These are phyloP conservation scores for Fringilla coelebs DNA, from an alignment of 2,797 vertebrate genomes.

Conservation along the genomic window DNA sequence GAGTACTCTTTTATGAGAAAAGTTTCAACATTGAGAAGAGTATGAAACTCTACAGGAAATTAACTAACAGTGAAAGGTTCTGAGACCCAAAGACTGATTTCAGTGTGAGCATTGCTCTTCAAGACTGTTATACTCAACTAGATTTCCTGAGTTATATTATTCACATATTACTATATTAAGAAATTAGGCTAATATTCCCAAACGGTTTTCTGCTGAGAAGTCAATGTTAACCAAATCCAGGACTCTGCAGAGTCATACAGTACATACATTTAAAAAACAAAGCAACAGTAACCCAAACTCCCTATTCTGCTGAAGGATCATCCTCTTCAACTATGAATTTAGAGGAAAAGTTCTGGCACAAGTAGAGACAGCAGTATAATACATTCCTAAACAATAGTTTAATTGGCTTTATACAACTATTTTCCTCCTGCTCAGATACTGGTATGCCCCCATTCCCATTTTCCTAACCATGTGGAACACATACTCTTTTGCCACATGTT, in stretches of 20 bases:
- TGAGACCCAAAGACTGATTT: not conserved
- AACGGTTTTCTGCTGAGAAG: not conserved
- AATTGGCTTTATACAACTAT: not conserved
- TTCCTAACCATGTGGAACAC: conserved; percentile 49
- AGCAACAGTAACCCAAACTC: not conserved
- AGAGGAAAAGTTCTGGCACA: not conserved
- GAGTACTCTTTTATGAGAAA: not conserved
- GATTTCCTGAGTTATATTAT: not conserved
- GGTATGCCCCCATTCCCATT: not conserved
- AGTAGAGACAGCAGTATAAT: conserved; percentile 6
- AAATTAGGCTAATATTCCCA: not conserved
- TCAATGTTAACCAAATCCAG: not conserved
- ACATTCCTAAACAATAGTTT: not conserved
- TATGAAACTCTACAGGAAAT: not conserved
- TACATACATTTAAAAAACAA: not conserved
- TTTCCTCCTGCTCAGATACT: not conserved
- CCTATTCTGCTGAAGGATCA: not conserved
- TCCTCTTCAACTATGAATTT: not conserved
- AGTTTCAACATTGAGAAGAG: not conserved
- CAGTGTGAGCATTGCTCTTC: not conserved
- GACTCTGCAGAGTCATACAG: not conserved
- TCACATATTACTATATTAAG: not conserved
- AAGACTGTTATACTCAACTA: not conserved
- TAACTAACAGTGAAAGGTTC: not conserved
- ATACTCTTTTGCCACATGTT: conserved; percentile 50